These are phyloP conservation scores for Tarsius wallacei DNA, from an alignment of 2,797 vertebrate genomes.

Conservation along the genomic window DNA sequence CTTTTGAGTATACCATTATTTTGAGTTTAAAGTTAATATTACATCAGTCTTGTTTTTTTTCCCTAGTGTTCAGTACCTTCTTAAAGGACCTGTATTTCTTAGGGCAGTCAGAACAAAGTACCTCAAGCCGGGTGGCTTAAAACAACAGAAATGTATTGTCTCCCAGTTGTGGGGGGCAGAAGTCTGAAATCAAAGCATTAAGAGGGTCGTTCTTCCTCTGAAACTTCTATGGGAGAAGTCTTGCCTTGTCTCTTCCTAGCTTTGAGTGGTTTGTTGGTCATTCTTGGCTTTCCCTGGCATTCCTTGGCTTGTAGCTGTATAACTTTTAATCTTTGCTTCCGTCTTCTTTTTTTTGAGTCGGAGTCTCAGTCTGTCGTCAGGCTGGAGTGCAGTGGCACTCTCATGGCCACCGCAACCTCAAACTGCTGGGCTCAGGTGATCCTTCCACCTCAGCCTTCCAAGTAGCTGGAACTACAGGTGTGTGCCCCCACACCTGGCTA, in stretches of 20 bases:
- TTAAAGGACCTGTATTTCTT: background rate
- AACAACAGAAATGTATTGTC: background rate
- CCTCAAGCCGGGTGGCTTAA: background rate
- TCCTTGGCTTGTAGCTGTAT: background rate
- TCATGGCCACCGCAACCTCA: too few relatives aligned
- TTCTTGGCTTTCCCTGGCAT: background rate
- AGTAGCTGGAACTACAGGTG: too few relatives aligned
- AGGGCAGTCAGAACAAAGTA: background rate
- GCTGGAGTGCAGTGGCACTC: too few relatives aligned
- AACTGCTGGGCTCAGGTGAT: too few relatives aligned
- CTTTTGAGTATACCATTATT: slow-evolving; percentile 36
- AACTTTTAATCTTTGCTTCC: background rate
- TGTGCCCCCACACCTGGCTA: too few relatives aligned
- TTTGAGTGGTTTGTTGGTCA: background rate
- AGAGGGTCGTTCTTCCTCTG: background rate
- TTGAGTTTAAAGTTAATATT: slow-evolving; percentile 17
- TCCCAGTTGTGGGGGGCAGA: background rate
- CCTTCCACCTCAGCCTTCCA: too few relatives aligned
- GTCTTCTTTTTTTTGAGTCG: background rate
- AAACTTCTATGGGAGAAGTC: background rate
- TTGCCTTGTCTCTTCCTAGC: background rate
- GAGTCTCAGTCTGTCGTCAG: too few relatives aligned
- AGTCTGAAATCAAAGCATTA: background rate
- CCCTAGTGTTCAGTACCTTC: background rate
- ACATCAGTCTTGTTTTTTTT: background rate